These are phyloP conservation scores for Ranitomeya variabilis DNA, from an alignment of 2,113 vertebrate genomes.

Conservation along the genomic window DNA sequence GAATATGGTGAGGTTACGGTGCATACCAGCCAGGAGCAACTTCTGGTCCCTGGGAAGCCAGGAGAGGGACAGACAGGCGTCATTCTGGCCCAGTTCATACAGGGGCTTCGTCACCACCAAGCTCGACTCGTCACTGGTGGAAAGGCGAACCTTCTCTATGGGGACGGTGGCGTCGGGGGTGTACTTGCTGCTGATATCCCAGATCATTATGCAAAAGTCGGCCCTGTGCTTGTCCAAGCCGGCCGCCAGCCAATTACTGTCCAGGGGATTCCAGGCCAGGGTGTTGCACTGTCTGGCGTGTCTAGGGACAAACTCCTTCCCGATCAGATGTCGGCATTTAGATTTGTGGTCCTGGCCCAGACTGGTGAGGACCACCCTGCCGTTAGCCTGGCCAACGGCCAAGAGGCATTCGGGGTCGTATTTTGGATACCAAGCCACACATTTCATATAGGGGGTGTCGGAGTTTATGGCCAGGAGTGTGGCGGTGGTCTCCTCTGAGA, in stretches of 20 bases:
- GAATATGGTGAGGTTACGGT: constrained; percentile 94
- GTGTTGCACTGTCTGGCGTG: constrained; percentile 97
- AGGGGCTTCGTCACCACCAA: constrained; percentile 91
- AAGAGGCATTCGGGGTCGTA: constrained; percentile 94
- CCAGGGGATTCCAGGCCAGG: constrained; percentile 92
- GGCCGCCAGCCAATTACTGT: constrained; percentile 93
- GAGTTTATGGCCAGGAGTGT: constrained; percentile 94
- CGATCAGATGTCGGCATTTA: constrained; percentile 91
- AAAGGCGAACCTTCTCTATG: constrained; percentile 88
- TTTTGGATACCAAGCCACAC: constrained; percentile 98
- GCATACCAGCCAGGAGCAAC: constrained; percentile 95
- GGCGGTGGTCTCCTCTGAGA: constrained; percentile 91
- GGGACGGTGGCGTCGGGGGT: constrained; percentile 80
- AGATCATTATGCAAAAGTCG: constrained; percentile 95
- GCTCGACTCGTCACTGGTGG: constrained; percentile 85
- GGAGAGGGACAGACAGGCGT: constrained; percentile 95
- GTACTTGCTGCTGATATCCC: constrained; percentile 96
- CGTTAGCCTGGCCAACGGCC: constrained; percentile 95
- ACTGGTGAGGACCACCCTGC: constrained; percentile 94
- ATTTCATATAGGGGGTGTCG: constrained; percentile 97
- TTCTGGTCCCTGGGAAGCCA: constrained; percentile 97
- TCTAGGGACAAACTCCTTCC: constrained; percentile 98
- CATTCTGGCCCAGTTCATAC: constrained; percentile 95
- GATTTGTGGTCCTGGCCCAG: constrained; percentile 95
- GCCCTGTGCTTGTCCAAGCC: constrained; percentile 95